Conservation (phyloP, 2,888 invertebrate species). For the Chalcis sispes region DNA sequence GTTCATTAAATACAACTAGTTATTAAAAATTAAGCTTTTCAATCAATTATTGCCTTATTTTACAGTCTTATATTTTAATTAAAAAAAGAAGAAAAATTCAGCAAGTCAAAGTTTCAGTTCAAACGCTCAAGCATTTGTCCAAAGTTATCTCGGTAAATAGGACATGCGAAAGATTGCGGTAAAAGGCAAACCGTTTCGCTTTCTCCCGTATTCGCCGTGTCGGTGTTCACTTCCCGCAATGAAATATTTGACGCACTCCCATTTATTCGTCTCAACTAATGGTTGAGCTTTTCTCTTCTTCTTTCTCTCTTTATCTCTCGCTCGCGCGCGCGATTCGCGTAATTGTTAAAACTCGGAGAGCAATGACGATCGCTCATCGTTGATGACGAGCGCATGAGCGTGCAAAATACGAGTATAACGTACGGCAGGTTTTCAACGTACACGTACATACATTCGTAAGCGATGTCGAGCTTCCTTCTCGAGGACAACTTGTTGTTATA, state of each 20-base stretch:
- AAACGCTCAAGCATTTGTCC: too few species aligned
- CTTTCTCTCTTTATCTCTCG: too few species aligned
- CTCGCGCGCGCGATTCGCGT: conserved; percentile 4
- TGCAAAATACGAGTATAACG: not conserved
- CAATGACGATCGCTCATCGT: conserved; percentile 23
- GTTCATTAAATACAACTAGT: too few species aligned
- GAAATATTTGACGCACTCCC: conserved; percentile 12
- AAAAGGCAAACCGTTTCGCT: conserved; percentile 12
- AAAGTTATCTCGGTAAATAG: not conserved
- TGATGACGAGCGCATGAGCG: conserved; percentile 21
- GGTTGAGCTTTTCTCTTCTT: not conserved
- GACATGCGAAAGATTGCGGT: conserved; percentile 14
- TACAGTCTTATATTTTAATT: too few species aligned
- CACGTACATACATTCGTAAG: conserved; percentile 5
- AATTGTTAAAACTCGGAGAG: conserved; percentile 18
- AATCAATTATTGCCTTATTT: too few species aligned
- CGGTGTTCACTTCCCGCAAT: conserved; percentile 18
- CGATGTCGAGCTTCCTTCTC: conserved; percentile 8
- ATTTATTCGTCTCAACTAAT: conserved; percentile 1
- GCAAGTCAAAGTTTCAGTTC: too few species aligned
- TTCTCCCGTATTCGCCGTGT: conserved; percentile 22
- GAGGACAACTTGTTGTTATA: not conserved
- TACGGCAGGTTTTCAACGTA: too few species aligned
- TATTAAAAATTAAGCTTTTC: too few species aligned
- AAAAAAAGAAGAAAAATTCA: too few species aligned